Base-by-base conservation (phyloP, 1,140 invertebrate genomes). In the Drosophila mojavensis region DNA sequence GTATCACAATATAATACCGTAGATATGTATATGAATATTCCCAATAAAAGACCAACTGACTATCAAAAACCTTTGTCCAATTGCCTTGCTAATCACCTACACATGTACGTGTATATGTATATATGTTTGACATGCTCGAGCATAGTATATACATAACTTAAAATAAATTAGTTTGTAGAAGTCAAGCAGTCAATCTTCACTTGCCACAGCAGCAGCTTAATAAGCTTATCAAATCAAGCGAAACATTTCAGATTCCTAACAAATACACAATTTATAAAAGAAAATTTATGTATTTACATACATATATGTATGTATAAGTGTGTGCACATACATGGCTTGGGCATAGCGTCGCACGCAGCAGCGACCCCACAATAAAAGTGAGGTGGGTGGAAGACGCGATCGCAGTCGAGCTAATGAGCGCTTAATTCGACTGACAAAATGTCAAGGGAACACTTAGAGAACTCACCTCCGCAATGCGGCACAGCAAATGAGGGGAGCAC, bases 361-460 rank as follows among this genome's bases (percentile, higher is more conserved):
- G 30, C 30, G 5, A 50, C 58, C 41, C 50, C 17, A 15, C 50
- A 41, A 7, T 17, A 13, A 5, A 26, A 10, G 0, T 2, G 11
- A 47, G 48, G 48, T 13, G 48, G 20, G 24, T 26, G 20, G 48
- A 26, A 11, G 48, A 17, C 48, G 4, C 20, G 64, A 39, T 41
- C 11, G 55, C 43, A 53, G 65, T 63, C 51, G 13, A 26, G 43
- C 71, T 69, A 74, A 74, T 74, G 65, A 74, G 71, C 71, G 53
- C 61, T 68, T 73, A 68, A 73, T 68, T 51, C 71, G 50, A 51
- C 59, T 74, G 65, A 69, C 71, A 74, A 73, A 74, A 74, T 74
- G 71, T 74, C 71, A 74, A 74, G 71, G 65, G 58, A 74, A 69
- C 65, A 69, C 71, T 74, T 74, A 62, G 41, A 51, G 65, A 69